Evolutionary conservation across 1,140 invertebrate species (phyloP).

Genomic region (Grapholita molesta): DNA sequence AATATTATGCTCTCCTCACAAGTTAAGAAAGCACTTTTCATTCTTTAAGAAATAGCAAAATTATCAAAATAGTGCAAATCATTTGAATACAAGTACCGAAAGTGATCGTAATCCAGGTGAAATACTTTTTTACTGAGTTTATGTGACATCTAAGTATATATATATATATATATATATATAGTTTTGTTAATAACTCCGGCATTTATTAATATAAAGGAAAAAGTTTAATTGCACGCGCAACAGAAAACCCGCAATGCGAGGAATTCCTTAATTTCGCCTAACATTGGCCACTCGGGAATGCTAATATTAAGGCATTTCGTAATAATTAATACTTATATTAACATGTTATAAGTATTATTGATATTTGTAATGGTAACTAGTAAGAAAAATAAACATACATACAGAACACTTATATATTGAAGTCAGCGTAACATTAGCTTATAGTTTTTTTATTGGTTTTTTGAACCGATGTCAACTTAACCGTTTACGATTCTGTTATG

Average conservation of each 20-base stretch:
- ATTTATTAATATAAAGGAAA: background rate
- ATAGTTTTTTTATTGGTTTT: no score
- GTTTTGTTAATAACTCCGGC: background rate
- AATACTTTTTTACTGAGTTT: background rate
- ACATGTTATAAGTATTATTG: background rate
- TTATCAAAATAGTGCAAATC: no score
- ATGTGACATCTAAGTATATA: background rate
- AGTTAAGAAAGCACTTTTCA: no score
- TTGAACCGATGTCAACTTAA: no score
- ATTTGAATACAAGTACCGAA: no score
- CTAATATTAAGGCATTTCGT: slow-evolving; percentile 2
- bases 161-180: background rate
- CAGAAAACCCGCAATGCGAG: slow-evolving; percentile 7
- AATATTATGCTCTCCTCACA: no score
- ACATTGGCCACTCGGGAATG: slow-evolving; percentile 1
- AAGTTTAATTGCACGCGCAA: background rate
- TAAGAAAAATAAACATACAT: no score
- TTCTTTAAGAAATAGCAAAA: no score
- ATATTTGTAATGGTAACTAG: no score
- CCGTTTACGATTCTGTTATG: no score
- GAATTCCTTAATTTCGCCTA: slow-evolving; percentile 10
- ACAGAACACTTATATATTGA: no score
- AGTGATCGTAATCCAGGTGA: background rate
- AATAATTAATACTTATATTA: background rate
- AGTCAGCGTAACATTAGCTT: no score